Evolutionary conservation across 2,113 vertebrate species (phyloP), one percentile per base, ranked within the genome.

Genomic region (Channa argus): DNA sequence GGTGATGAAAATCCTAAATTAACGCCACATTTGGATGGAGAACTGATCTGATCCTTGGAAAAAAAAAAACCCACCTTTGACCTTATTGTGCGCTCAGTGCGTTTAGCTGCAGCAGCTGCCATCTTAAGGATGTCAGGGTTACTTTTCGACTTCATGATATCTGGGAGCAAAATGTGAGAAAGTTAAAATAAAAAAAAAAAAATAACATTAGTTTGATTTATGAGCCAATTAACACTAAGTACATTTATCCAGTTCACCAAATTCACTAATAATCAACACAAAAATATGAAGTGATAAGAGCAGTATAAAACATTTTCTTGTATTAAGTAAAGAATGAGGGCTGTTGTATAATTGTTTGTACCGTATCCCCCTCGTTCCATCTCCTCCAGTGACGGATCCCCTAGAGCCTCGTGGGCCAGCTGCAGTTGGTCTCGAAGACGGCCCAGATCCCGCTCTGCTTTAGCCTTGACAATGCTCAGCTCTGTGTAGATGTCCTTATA

Each of bases 401-500:
- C 95, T 11, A 95, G 90, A 0, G 95, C 94, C 87, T 95, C 92
- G 5, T 95, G 94, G 59, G 94, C 95, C 78, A 91, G 85, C 88
- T 95, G 95, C 74, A 95, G 90, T 90, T 95, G 94, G 67, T 95
- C 94, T 64, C 88, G 77, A 68, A 95, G 91, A 12, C 93, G 90
- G 14, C 93, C 89, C 83, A 94, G 84, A 41, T 95, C 95, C 50
- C 94, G 85, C 85, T 95, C 95, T 0, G 92, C 93, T 89, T 95
- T 95, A 86, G 95, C 95, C 90, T 91, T 93, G 45, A 95, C 93
- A 13, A 95, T 95, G 82, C 95, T 95, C 87, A 95, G 91, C 88
- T 95, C 95, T 0, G 94, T 95, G 90, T 95, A 95, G 76, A 95
- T 95, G 90, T 95, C 95, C 83, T 95, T 95, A 85, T 95, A 95